These are phyloP conservation scores for Ichneumon xanthorius DNA, from an alignment of 2,888 invertebrate genomes.

Conservation along the genomic window DNA sequence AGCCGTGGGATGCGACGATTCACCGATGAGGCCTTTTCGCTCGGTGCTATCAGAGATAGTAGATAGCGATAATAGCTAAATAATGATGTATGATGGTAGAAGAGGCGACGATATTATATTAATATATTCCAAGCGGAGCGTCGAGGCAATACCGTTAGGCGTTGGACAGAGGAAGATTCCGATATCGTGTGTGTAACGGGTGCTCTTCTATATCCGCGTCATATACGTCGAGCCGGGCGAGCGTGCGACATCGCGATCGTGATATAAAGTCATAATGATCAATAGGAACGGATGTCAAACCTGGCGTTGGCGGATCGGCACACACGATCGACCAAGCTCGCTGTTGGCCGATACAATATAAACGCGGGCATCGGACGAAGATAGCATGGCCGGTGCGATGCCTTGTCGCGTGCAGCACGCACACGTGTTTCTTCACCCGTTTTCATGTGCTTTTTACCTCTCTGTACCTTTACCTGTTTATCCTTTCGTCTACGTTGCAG, in stretches of 20 bases:
- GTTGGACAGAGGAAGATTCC: constrained; percentile 43
- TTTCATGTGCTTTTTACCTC: constrained; percentile 37
- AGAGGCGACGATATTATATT: constrained; percentile 52
- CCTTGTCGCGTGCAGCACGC: constrained; percentile 69
- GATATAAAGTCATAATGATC: constrained; percentile 67
- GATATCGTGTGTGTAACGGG: constrained; percentile 44
- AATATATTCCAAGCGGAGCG: constrained; percentile 55
- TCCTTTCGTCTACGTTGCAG: constrained; percentile 6
- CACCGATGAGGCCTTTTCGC: not conserved
- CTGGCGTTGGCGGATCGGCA: constrained; percentile 52
- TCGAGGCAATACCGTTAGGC: constrained; percentile 55
- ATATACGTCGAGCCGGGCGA: constrained; percentile 15
- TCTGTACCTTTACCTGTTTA: constrained; percentile 22
- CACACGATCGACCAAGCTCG: constrained; percentile 25
- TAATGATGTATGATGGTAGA: constrained; percentile 45
- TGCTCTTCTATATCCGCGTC: constrained; percentile 20
- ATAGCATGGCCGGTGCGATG: constrained; percentile 59
- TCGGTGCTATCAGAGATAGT: constrained; percentile 25
- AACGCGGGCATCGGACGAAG: constrained; percentile 23
- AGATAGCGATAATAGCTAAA: constrained; percentile 61
- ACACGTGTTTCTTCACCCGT: constrained; percentile 58
- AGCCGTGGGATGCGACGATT: not conserved
- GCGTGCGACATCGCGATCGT: constrained; percentile 61
- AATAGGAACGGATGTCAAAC: constrained; percentile 68
- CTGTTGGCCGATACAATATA: constrained; percentile 44